Conservation (phyloP, 2,113 vertebrate genomes). For the Bambusicola thoracicus region DNA sequence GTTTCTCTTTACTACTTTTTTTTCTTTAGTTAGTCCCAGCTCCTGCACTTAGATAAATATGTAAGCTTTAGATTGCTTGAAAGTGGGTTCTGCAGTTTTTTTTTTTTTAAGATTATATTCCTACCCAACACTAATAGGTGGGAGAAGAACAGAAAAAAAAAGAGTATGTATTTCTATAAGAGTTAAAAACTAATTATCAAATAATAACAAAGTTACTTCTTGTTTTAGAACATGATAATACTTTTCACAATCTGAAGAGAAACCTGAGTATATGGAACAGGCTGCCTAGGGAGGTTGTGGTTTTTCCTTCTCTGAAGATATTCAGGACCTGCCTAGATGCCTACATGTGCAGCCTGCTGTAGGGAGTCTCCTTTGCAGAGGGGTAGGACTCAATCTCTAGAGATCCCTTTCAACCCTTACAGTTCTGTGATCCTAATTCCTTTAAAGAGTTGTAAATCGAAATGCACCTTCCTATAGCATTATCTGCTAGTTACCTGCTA, state of each 20-base stretch:
- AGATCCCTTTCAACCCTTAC: too few species aligned
- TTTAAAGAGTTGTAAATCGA: not conserved
- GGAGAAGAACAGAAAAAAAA: not conserved
- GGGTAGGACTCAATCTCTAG: too few species aligned
- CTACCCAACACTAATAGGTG: not conserved
- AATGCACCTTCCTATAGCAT: not conserved
- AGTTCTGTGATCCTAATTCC: not conserved
- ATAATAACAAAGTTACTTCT: not conserved
- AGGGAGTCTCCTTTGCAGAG: too few species aligned
- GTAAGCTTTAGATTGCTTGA: not conserved
- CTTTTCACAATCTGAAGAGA: too few species aligned
- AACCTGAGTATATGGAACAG: too few species aligned
- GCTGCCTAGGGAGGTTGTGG: too few species aligned
- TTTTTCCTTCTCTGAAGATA: too few species aligned
- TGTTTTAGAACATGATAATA: not conserved
- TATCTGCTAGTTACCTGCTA: not conserved
- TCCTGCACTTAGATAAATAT: not conserved
- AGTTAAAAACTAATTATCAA: not conserved
- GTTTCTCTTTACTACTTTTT: not conserved
- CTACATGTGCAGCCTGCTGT: too few species aligned
- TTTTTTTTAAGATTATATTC: not conserved
- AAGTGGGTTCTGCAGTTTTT: not conserved
- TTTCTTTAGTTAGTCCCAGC: not conserved
- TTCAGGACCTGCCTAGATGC: too few species aligned
- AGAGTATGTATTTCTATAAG: not conserved